Base-by-base conservation (phyloP, 2,113 vertebrate genomes). In the Oplegnathus fasciatus region DNA sequence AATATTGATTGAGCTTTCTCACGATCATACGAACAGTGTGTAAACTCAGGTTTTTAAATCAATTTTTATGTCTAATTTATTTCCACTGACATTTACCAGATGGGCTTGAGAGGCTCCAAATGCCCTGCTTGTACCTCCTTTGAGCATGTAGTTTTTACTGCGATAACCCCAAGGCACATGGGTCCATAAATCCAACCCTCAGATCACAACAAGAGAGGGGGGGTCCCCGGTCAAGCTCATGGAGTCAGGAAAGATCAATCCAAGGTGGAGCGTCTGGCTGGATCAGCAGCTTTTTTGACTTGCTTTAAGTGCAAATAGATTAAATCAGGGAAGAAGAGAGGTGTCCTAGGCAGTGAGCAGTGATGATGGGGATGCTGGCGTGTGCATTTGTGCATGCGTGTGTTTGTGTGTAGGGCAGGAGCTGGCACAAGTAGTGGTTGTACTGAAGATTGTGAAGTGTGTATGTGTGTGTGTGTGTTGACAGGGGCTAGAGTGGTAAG, bases 221-320 rank as follows among this genome's bases (percentile, higher is more conserved):
- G 72, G n/a, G 3, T 4, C 61, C 34, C 40, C 9, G 55, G 67
- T 84, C 62, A 61, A 46, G 80, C 85, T 72, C 73, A 61, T 9
- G 22, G 26, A 75, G 88, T 83, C 73, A 48, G 57, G 57, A 72
- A 84, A 80, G 85, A 92, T 93, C 92, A 92, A 79, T 93, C 84
- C 87, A 91, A 91, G 86, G 89, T 90, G 87, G 62, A 71, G 84
- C 20, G 37, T 68, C 84, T 81, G 82, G 87, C 86, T 84, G 89
- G 72, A 80, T 91, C 93, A 90, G 92, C 92, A 92, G 78, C 69
- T 93, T 92, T 37, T 92, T 86, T 82, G 76, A 84, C 79, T 80
- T 8, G 54, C 78, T 94, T 91, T 88, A 88, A 87, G 74, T 86
- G 89, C 79, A 88, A 88, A 89, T 86, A 90, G 80, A 93, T 93